Conservation (phyloP, 2,888 invertebrate species). For the Scelioninae gen. 1 region DNA sequence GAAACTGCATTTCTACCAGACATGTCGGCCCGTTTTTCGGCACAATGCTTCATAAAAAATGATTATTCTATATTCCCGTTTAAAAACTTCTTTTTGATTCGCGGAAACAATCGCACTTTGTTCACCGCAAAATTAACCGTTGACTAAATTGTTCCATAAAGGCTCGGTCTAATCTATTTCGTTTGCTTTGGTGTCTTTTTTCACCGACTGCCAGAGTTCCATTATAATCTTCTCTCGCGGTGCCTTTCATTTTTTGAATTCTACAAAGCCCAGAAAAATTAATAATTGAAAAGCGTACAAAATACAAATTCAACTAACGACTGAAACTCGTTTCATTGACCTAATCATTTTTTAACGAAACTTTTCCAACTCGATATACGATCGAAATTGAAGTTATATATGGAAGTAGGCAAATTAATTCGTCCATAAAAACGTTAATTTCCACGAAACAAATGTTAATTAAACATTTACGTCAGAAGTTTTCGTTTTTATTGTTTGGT, state of each 20-base stretch:
- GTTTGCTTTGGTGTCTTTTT: conserved; percentile 22
- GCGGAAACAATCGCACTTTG: background rate
- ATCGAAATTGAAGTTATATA: conserved; percentile 42
- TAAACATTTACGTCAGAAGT: conserved; percentile 10
- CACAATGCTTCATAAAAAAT: conserved; percentile 17
- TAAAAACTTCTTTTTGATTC: conserved; percentile 6
- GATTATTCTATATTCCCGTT: conserved; percentile 11
- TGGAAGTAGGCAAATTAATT: conserved; percentile 30
- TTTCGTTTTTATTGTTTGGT: conserved; percentile 12
- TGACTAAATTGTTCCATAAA: conserved; percentile 16
- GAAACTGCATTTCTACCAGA: conserved; percentile 18
- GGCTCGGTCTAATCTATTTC: conserved; percentile 1
- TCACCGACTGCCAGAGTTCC: background rate
- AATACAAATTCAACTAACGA: conserved; percentile 30
- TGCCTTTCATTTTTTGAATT: conserved; percentile 2
- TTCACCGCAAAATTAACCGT: background rate
- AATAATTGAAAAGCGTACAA: conserved; percentile 26
- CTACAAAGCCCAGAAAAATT: conserved; percentile 23
- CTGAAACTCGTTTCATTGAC: conserved; percentile 27
- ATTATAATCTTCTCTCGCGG: conserved; percentile 11
- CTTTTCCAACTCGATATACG: conserved; percentile 9
- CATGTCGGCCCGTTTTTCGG: conserved; percentile 14
- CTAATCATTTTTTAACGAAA: conserved; percentile 30
- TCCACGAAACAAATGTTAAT: conserved; percentile 28
- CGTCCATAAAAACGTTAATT: conserved; percentile 10